Percentiles rank a stretch among this genome's conserved stretches.
Conservation (phyloP, 1,140 invertebrate genomes). For the Pantala flavescens region DNA sequence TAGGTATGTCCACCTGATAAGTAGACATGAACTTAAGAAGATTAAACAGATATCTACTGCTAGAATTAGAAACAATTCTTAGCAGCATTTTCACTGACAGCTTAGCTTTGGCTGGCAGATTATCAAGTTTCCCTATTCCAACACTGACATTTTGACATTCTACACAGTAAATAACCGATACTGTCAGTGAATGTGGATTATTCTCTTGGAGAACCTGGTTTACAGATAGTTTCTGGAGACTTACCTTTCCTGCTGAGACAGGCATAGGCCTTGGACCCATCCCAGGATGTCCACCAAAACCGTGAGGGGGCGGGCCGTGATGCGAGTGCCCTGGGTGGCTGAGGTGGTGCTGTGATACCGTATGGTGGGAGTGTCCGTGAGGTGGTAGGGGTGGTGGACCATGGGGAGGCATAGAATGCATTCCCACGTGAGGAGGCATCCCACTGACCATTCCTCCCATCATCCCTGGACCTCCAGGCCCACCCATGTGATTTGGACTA, state of each 20-base stretch:
- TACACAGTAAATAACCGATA: too few species aligned
- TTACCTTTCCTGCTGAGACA: slow-evolving; percentile 77
- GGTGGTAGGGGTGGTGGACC: slow-evolving; percentile 23
- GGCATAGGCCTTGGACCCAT: slow-evolving; percentile 61
- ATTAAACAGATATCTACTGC: too few species aligned
- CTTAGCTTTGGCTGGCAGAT: too few species aligned
- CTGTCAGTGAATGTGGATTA: too few species aligned
- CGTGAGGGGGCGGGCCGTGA: slow-evolving; percentile 23
- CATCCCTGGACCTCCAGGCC: slow-evolving; percentile 30
- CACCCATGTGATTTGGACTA: slow-evolving; percentile 32
- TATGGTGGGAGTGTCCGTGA: background rate
- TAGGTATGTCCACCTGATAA: too few species aligned
- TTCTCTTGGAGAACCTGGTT: too few species aligned
- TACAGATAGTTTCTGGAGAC: background rate
- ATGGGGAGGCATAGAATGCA: slow-evolving; percentile 33
- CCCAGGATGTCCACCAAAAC: slow-evolving; percentile 26
- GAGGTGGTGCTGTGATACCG: slow-evolving; percentile 25
- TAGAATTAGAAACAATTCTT: too few species aligned
- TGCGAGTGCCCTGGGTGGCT: slow-evolving; percentile 23
- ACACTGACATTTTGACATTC: too few species aligned
- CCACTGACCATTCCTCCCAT: slow-evolving; percentile 37
- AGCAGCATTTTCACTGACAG: too few species aligned
- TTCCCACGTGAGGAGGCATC: slow-evolving; percentile 32
- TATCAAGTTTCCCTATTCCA: too few species aligned
- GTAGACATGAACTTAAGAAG: too few species aligned